phyloP scores from a whole-genome alignment of 2,888 invertebrate genomes.

The Lamellibrachia columna region DNA sequence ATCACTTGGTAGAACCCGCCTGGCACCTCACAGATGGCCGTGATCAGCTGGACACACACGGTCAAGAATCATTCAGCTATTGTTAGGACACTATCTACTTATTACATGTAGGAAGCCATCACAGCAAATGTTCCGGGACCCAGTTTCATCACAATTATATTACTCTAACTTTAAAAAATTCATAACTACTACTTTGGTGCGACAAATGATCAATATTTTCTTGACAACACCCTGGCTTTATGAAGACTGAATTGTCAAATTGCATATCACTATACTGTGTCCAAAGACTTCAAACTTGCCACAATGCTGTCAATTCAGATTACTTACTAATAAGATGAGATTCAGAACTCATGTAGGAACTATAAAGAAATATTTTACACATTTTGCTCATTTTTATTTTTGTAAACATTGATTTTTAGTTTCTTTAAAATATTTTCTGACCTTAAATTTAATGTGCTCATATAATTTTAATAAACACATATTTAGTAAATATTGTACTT shows the following conservation, averaged over 20 bases:
- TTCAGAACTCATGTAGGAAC: not conserved
- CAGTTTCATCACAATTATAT: constrained; percentile 43
- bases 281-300: not conserved
- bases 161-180: not conserved
- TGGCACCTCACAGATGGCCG: constrained; percentile 76
- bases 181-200: not conserved
- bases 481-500: no score
- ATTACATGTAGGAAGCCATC: not conserved
- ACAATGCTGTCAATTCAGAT: not conserved
- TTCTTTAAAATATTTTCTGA: no score
- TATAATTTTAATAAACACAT: no score
- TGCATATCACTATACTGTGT: not conserved
- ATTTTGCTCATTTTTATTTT: no score
- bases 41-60: constrained; percentile 74
- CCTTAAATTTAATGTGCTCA: no score
- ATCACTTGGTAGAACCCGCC: constrained; percentile 85
- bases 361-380: no score
- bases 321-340: not conserved
- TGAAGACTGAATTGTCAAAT: not conserved
- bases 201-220: not conserved
- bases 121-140: not conserved
- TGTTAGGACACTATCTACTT: not conserved
- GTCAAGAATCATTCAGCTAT: not conserved
- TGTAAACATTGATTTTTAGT: no score
- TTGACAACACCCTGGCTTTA: not conserved